Base-by-base conservation (phyloP, 2,113 vertebrate species). In the Eublepharis macularius region DNA sequence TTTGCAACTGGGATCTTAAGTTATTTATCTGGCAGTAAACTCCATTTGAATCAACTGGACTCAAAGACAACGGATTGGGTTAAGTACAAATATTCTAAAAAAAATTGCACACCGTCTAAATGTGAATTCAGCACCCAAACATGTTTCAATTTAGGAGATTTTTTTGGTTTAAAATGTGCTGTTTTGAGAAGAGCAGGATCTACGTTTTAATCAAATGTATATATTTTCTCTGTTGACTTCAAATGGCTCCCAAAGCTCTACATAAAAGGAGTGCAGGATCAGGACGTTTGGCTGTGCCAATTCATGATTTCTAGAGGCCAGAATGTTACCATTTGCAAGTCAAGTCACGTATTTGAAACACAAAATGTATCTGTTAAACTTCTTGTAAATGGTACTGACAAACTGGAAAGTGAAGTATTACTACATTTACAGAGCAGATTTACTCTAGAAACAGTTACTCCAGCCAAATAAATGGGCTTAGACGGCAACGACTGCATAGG, bases 231-330 rank as follows among this genome's bases (percentile, higher is more conserved):
- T 17, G 4, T 39, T 65, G 80, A 82, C 1, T n/a, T 39, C n/a
- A 86, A 84, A 60, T 0, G 0, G 45, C 13, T 75, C 0, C 63
- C 1, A 21, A 29, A 68, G 45, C 2, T 5, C 47, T 36, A 36
- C 8, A 41, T 29, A 47, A 72, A 34, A 74, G 41, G 88, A 77
- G 17, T 80, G 72, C 34, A 73, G 4, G 54, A 57, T 47, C 14
- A 76, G 80, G 41, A 73, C 81, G 82, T 76, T 17, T n/a, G 0
- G 6, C 49, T 36, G 24, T 81, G 6, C 10, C 7, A 80, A 9
- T 43, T 34, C 16, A 68, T 51, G 57, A 54, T 34, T 43, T 80
- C 69, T 39, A 68, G 78, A 73, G 17, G 1, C n/a, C n/a, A 68
- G 7, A 36, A 9, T 39, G 77, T 78, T 34, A 47, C 49, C 3